A percentile compares a stretch with the other conserved stretches of the same genome.
Evolutionary conservation across 2,888 invertebrate genomes (phyloP).

Genomic region (Agrotis puta): DNA sequence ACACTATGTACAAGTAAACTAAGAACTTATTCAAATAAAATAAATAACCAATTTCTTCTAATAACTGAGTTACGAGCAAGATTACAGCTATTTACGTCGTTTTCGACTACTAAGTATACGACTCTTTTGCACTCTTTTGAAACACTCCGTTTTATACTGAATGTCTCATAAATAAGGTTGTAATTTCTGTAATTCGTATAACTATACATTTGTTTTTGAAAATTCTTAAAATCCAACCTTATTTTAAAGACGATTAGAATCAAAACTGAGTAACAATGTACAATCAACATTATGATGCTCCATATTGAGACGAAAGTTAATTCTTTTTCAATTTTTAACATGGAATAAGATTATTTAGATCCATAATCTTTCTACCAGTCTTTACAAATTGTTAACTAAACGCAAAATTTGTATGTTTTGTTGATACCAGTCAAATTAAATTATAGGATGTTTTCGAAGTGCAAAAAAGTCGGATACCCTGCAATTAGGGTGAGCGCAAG

Average conservation of each 20-base stretch:
- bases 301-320: no score
- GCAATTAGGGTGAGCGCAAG: constrained; percentile 36
- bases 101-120: constrained; percentile 37
- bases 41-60: constrained; percentile 88
- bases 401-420: not conserved
- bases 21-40: constrained; percentile 76
- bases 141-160: not conserved
- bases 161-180: not conserved
- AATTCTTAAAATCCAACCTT: not conserved
- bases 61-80: constrained; percentile 78
- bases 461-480: constrained; percentile 29
- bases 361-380: not conserved
- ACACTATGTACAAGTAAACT: constrained; percentile 82
- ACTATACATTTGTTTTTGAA: no score
- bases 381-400: not conserved
- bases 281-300: no score
- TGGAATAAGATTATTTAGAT: not conserved
- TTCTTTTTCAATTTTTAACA: no score
- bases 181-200: not conserved
- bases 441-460: not conserved
- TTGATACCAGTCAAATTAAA: not conserved
- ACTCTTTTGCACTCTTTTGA: constrained; percentile 19
- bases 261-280: constrained; percentile 7
- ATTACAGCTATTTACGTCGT: constrained; percentile 70
- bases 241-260: constrained; percentile 4